phyloP scores from a whole-genome alignment of 53 echinoderm and acorn worm genomes.

The Pentamera pediparva region DNA sequence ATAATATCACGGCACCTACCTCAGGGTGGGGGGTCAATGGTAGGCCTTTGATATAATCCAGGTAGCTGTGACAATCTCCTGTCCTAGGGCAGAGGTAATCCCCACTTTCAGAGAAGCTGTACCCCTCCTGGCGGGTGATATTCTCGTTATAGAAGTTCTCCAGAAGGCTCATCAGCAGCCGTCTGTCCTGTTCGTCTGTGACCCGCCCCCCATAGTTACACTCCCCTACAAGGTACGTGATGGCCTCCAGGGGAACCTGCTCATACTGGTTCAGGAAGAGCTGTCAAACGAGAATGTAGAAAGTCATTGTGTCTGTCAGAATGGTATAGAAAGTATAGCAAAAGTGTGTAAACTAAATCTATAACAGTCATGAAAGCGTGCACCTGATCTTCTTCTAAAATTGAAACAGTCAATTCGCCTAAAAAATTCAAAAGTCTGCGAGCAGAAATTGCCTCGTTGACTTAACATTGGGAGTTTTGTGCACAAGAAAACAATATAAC shows the following conservation, averaged over 20 bases:
- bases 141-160: constrained; percentile 74
- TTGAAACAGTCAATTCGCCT: too few relatives aligned
- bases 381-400: too few relatives aligned
- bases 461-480: too few relatives aligned
- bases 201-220: constrained; percentile 97
- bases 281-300: constrained; percentile 18
- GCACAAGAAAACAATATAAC: too few relatives aligned
- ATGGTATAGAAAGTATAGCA: too few relatives aligned
- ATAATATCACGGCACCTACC: constrained; percentile 37
- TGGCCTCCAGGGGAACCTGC: constrained; percentile 73
- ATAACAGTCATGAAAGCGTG: too few relatives aligned
- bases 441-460: too few relatives aligned
- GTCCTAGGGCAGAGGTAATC: constrained; percentile 70
- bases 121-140: constrained; percentile 40
- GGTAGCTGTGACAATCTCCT: constrained; percentile 66
- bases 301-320: background rate
- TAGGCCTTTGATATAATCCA: constrained; percentile 72
- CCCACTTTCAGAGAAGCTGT: constrained; percentile 89
- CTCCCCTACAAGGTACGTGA: constrained; percentile 80
- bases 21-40: constrained; percentile 81
- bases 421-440: too few relatives aligned
- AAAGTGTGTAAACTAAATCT: too few relatives aligned
- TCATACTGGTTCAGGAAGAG: constrained; percentile 95
- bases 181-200: constrained; percentile 78
- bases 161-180: constrained; percentile 77